Evolutionary conservation across 2,113 vertebrate species (phyloP).

Genomic region (Cisticola juncidis): DNA sequence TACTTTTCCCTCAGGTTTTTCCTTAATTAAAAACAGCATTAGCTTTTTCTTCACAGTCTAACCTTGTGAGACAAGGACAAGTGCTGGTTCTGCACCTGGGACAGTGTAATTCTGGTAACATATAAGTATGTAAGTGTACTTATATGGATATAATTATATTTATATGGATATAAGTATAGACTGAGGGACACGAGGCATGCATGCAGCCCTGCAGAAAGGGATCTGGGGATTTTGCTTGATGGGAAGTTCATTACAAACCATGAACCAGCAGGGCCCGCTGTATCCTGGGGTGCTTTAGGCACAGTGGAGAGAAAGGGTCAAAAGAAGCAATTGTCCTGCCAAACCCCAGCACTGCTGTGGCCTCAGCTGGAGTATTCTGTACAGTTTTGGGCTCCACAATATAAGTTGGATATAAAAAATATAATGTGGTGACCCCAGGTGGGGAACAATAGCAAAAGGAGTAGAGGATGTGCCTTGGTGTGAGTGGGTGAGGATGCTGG

Average conservation of each 20-base stretch:
- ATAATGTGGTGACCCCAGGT: neutral
- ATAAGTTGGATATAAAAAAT: neutral
- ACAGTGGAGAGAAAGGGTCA: fast-evolving
- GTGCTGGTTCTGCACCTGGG: neutral
- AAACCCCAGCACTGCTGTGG: neutral
- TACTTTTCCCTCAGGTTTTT: neutral
- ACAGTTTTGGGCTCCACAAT: neutral
- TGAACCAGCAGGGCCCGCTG: neutral
- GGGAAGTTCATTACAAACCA: neutral
- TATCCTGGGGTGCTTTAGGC: neutral
- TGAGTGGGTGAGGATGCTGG: neutral
- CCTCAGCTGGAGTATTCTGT: neutral
- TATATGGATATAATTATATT: neutral
- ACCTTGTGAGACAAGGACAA: neutral
- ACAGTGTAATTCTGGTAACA: neutral
- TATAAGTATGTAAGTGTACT: neutral
- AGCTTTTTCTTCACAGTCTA: neutral
- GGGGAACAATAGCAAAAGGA: neutral
- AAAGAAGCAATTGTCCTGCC: neutral
- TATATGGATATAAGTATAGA: neutral
- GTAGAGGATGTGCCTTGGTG: neutral
- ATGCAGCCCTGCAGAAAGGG: neutral
- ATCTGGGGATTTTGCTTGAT: neutral
- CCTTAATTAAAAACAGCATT: neutral
- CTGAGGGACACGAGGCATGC: no score